Base-by-base conservation (phyloP, 2,888 invertebrate species). In the Buathra laborator region DNA sequence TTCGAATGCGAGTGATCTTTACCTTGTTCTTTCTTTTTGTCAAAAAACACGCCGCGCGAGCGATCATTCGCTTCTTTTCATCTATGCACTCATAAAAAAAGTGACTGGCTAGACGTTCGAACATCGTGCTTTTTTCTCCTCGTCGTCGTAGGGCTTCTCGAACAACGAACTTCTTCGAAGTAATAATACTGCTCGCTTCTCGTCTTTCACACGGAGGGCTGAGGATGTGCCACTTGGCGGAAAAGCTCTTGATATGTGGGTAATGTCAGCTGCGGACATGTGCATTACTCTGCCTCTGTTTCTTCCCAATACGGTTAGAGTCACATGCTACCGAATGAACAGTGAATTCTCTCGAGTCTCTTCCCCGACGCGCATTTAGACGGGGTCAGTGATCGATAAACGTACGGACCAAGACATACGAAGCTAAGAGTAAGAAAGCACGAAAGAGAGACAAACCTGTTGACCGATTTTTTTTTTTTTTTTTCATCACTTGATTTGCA, bases 351-450 rank as follows among this genome's bases (percentile, higher is more conserved):
- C 19, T 56, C 37, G 56, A 32, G 62, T 80, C 64, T 72, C 64
- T 72, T 66, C 72, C 72, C n/a, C 72, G 62, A 78, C 72, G 24
- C 6, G 48, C 68, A 70, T 70, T 67, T 71, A 71, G 68, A 59
- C 72, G 77, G 67, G 67, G 72, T 78, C 59, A 43, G 82, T 83
- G 82, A 78, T 83, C 82, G 82, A 82, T 82, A 70, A 68, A 32
- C 32, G 48, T 29, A 53, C 51, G 29, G 32, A 62, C 24, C 62
- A 12, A 29, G 62, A 62, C 14, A n/a, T 62, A n/a, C 62, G 10
- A n/a, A 29, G 62, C 32, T 62, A 1, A 32, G 29, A 62, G 62
- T 62, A 62, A 62, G 62, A 59, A 59, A 59, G 59, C 29, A 29
- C 59, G 62, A 62, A 32, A 32, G 62, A 62, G 29, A 29, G 32